Percentiles rank a stretch among this genome's conserved stretches.
Conservation (phyloP, 1,140 invertebrate genomes). For the Camponotus floridanus region DNA sequence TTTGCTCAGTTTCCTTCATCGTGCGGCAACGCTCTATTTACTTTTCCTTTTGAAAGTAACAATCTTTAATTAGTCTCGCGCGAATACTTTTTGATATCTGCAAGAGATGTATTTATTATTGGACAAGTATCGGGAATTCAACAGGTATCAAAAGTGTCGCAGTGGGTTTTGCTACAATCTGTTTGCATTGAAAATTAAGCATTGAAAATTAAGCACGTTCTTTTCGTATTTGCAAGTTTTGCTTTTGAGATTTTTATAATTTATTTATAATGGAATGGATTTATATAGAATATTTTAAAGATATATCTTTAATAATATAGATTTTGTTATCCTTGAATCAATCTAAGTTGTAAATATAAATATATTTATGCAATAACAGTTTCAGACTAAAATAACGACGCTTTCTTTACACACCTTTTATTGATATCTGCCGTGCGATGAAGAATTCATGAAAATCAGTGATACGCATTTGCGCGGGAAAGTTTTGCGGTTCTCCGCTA, state of each 20-base stretch:
- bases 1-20: not conserved
- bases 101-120: constrained; percentile 27
- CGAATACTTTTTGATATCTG: not conserved
- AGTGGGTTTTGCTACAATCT: constrained; percentile 20
- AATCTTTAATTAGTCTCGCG: not conserved
- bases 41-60: not conserved
- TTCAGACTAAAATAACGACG: constrained; percentile 66
- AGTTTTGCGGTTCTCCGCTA: constrained; percentile 53
- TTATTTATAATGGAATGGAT: too few relatives aligned
- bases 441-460: constrained; percentile 60
- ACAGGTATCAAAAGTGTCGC: constrained; percentile 67
- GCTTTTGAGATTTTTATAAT: not conserved
- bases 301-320: not conserved
- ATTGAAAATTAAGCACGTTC: constrained; percentile 1
- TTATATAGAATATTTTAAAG: not conserved
- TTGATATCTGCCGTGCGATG: constrained; percentile 51
- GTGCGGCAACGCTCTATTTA: not conserved
- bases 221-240: not conserved
- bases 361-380: constrained; percentile 28
- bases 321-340: not conserved
- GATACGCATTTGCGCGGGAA: constrained; percentile 40
- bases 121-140: constrained; percentile 53
- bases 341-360: not conserved
- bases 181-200: not conserved
- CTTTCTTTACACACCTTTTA: constrained; percentile 32